A percentile compares a stretch with the other conserved stretches of the same genome.
phyloP scores from a whole-genome alignment of 1,140 invertebrate genomes.

The Aphelenchoides fujianensis region DNA sequence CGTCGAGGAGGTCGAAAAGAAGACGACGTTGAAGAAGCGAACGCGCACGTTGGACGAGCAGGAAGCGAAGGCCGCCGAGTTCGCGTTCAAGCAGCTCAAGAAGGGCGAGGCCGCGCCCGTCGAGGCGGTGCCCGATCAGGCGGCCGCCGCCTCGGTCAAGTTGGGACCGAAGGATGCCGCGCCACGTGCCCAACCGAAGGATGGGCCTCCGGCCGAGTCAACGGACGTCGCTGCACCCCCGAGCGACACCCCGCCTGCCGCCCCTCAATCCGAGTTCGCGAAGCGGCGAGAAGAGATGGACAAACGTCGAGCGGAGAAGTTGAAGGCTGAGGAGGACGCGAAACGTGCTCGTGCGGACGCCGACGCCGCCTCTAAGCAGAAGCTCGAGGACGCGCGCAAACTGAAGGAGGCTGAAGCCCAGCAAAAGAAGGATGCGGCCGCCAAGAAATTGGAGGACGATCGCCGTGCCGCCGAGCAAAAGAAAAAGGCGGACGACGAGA shows the following conservation, averaged over 20 bases:
- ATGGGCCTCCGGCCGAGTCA: too few relatives aligned
- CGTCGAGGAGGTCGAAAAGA: too few relatives aligned
- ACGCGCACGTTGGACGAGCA: too few relatives aligned
- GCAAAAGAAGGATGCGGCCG: neutral
- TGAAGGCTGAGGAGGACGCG: neutral
- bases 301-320: neutral
- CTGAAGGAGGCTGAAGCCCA: neutral
- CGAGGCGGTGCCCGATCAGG: neutral
- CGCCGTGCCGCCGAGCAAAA: neutral
- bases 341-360: neutral
- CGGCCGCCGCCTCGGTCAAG: neutral
- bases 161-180: too few relatives aligned
- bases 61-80: neutral
- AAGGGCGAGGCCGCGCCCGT: neutral
- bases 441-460: neutral
- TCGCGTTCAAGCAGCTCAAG: constrained; percentile 3
- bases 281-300: constrained; percentile 10
- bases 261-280: neutral
- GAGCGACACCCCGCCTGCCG: too few relatives aligned
- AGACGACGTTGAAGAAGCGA: too few relatives aligned
- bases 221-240: too few relatives aligned
- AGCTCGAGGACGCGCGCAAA: neutral
- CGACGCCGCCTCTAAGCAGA: neutral
- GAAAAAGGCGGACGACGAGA: neutral
- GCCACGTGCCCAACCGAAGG: too few relatives aligned